Evolutionary conservation across 2,113 vertebrate genomes (phyloP).

Genomic region (Podarcis cretensis): DNA sequence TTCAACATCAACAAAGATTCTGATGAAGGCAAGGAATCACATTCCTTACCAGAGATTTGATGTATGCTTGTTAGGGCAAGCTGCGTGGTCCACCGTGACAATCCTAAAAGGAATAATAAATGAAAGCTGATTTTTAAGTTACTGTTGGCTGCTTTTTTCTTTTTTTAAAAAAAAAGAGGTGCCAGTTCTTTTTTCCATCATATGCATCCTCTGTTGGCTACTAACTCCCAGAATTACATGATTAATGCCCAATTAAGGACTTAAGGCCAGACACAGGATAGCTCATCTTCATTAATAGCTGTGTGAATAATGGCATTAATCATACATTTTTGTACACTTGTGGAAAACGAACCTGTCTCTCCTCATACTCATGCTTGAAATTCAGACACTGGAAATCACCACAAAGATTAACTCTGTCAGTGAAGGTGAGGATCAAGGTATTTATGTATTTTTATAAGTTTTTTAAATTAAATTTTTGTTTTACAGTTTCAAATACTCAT

Average conservation of each 20-base stretch:
- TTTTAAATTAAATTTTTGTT: too few species aligned
- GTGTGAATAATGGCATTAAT: not conserved
- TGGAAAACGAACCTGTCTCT: not conserved
- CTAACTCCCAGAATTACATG: not conserved
- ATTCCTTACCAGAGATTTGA: not conserved
- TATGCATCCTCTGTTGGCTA: constrained; percentile 7
- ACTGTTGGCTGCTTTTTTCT: constrained; percentile 9
- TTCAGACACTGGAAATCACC: too few species aligned
- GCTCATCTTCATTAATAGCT: not conserved
- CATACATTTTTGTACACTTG: not conserved
- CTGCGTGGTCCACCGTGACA: rapidly evolving
- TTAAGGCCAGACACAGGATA: constrained; percentile 9
- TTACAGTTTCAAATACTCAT: too few species aligned
- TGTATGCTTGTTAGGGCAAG: not conserved
- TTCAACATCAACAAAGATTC: not conserved
- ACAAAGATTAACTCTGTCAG: not conserved
- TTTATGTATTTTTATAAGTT: too few species aligned
- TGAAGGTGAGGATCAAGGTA: not conserved
- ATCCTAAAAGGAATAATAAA: not conserved
- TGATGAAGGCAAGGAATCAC: not conserved
- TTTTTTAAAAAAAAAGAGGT: not conserved
- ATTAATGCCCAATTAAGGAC: constrained; percentile 25
- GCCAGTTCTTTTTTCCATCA: not conserved
- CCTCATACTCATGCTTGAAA: not conserved
- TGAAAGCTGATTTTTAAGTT: constrained; percentile 12